Evolutionary conservation across 2,113 vertebrate species (phyloP), one percentile per base, ranked within the genome.

Genomic region (Aramus guarauna): DNA sequence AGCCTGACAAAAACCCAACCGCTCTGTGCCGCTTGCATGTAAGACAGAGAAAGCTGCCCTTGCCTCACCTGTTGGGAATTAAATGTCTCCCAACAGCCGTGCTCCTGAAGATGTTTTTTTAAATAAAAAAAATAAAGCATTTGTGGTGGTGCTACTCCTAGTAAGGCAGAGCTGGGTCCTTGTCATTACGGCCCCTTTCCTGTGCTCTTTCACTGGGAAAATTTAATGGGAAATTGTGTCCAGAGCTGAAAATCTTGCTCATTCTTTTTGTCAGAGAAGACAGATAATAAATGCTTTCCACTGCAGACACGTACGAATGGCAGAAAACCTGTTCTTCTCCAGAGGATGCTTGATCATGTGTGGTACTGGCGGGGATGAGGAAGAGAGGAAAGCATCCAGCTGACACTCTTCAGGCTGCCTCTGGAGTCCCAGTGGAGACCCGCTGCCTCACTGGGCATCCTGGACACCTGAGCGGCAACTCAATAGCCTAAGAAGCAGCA

Each of bases 11-110:
- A 43, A 55, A 20, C 22, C 24, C 11, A 6, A 39, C 8, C 5
- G 0, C 3, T 0, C 23, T 24, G 29, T 27, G 58, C 24, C 2
- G 2, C 26, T 39, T 30, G 50, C 21, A 4, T 1, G 5, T 41
- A 30, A 18, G 32, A 21, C 32, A 37, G 47, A 47, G 47, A 47
- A 67, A 68, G 39, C 32, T 80, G 36, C 12, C 12, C 34, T 14
- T 59, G 63, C 50, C 56, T 53, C 48, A 22, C 17, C 2, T 23
- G 7, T 2, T n/a, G 15, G 20, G 37, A 24, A 45, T 0, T 37
- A 39, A 77, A 55, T 1, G 9, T 30, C 41, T 39, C 76, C 36
- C 26, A 75, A 64, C 4, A 52, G 36, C 11, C 6, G 0, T 10
- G 29, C 37, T 64, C 24, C 68, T 85, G 24, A 75, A 64, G 20